Evolutionary conservation across 2,888 invertebrate genomes (phyloP).

Genomic region (Cephus sareptanus): DNA sequence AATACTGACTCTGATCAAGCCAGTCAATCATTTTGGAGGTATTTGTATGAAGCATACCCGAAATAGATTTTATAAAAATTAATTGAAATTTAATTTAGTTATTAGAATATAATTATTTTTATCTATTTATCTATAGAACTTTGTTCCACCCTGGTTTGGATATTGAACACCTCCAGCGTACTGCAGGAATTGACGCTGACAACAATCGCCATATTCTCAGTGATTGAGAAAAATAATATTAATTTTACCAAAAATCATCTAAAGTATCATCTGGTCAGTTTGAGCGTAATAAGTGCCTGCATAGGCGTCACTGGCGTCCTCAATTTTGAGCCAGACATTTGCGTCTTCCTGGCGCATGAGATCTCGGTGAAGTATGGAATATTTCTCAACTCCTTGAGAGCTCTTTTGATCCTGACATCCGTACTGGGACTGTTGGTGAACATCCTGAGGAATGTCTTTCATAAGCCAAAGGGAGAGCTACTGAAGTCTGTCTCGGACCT

Average conservation of each 20-base stretch:
- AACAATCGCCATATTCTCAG: constrained; percentile 63
- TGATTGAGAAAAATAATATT: constrained; percentile 44
- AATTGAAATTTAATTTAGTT: background rate
- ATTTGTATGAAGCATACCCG: background rate
- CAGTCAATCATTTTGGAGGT: constrained; percentile 62
- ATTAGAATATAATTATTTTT: background rate
- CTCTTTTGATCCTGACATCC: constrained; percentile 45
- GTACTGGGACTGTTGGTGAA: constrained; percentile 40
- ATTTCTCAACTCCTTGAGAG: constrained; percentile 53
- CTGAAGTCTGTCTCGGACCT: constrained; percentile 59
- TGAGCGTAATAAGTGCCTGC: constrained; percentile 66
- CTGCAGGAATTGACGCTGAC: constrained; percentile 67
- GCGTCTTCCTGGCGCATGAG: constrained; percentile 57
- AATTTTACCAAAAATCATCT: constrained; percentile 62
- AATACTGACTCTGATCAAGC: constrained; percentile 62
- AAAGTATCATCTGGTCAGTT: constrained; percentile 66
- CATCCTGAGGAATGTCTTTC: constrained; percentile 39
- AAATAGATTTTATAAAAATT: background rate
- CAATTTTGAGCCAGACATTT: constrained; percentile 58
- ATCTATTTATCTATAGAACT: constrained; percentile 39
- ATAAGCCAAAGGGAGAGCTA: constrained; percentile 50
- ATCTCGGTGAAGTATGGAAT: constrained; percentile 57
- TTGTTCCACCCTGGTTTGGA: constrained; percentile 67
- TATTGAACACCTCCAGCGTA: constrained; percentile 65
- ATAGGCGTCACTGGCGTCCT: constrained; percentile 68